A percentile compares a stretch with the other conserved stretches of the same genome.
Conservation (phyloP, 2,888 invertebrate genomes). For the Troilus luridus region DNA sequence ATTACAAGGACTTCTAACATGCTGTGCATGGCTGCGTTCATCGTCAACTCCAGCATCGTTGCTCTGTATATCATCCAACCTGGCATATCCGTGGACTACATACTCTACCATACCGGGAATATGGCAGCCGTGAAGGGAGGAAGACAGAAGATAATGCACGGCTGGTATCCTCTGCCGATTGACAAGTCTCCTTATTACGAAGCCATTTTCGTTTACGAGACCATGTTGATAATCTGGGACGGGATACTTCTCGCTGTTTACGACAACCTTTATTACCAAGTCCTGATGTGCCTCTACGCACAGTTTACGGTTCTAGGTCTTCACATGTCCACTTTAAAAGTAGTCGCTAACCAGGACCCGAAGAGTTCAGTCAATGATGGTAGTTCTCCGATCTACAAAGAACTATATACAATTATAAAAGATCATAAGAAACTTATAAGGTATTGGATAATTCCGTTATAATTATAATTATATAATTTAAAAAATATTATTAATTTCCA, state of each 20-base stretch:
- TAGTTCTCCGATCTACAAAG: neutral
- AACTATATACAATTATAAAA: conserved; percentile 3
- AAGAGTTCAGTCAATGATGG: neutral
- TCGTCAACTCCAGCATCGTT: neutral
- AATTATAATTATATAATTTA: neutral
- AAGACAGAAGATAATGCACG: neutral
- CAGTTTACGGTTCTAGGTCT: neutral
- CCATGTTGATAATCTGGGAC: neutral
- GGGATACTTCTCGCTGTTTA: neutral
- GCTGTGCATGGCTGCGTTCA: neutral
- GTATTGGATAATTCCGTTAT: neutral
- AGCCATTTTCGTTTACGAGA: neutral
- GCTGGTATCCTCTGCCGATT: neutral
- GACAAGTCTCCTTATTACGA: neutral
- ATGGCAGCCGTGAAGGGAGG: neutral
- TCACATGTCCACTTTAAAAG: neutral
- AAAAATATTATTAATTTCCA: too few relatives aligned
- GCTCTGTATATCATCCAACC: neutral
- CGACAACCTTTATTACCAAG: neutral
- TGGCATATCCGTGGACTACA: conserved; percentile 1
- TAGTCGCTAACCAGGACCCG: neutral
- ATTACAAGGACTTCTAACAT: neutral
- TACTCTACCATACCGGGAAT: neutral
- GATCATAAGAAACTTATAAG: neutral
- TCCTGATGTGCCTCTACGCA: neutral